Evolutionary conservation across 2,113 vertebrate genomes (phyloP), one percentile per base, ranked within the genome.

Genomic region (Turnix velox): DNA sequence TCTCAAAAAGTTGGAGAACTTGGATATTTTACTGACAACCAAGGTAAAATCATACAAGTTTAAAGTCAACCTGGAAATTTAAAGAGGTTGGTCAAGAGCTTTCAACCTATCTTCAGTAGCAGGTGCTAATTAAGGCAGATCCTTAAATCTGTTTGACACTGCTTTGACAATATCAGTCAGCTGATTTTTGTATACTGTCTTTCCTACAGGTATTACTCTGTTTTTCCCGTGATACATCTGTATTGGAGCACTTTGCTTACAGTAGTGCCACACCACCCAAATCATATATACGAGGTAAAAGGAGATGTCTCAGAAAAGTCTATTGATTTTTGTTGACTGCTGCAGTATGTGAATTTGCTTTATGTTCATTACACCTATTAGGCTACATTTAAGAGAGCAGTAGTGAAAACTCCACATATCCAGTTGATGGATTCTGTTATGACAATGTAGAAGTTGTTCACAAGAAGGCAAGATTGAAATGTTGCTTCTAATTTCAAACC

Each of bases 241-340:
- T 99, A 43, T 87, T 99, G 97, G 97, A 98, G 74, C 99, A 99
- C 96, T 99, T 99, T 82, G 96, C 97, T 52, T 99, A 99, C 97
- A 99, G 98, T 95, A 99, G 99, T 66, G 99, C 99, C 84, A 98
- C 98, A 65, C 99, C 99, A 48, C 99, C 99, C 18, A 99, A 98
- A 86, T 99, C 99, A 43, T 99, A 98, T 90, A 97, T 99, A 89
- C 97, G 94, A 98, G 99, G 99, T 99, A 98, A 98, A 97, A 87
- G 48, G 45, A 75, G 2, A 33, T 85, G 39, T 48, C 86, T 71
- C 71, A 51, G 35, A 57, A 72, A 33, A 77, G 40, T 6, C 12
- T 61, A 5, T 43, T 7, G 23, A 25, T 51, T 58, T 91, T 61
- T 69, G 11, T 45, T 90, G 68, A 20, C 52, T 65, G 63, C 19